Conservation (phyloP, 2,113 vertebrate genomes). For the Balaeniceps rex region DNA sequence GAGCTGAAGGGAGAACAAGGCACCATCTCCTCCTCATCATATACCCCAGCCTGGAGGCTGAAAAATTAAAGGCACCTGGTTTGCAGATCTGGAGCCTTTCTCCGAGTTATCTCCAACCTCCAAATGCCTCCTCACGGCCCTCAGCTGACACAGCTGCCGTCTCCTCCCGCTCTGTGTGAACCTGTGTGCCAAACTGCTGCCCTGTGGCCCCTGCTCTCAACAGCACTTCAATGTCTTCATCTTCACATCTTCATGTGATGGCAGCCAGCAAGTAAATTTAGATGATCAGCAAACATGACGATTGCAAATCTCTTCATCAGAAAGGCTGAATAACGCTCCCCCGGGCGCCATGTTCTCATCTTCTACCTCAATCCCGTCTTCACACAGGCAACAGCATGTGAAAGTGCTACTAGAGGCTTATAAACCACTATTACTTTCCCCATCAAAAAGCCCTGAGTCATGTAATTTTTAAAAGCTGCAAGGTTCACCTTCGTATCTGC, state of each 20-base stretch:
- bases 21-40: too few species aligned
- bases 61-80: neutral
- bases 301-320: neutral
- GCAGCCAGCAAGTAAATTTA: neutral
- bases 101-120: neutral
- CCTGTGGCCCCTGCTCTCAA: neutral
- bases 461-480: neutral
- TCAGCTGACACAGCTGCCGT: neutral
- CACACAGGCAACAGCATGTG: neutral
- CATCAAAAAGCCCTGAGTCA: neutral
- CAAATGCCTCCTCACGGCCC: neutral
- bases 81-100: neutral
- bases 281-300: neutral
- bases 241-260: rapidly evolving
- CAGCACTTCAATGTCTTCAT: neutral
- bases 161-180: neutral
- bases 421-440: neutral
- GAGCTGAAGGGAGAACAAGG: neutral
- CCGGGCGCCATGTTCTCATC: neutral
- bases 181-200: neutral
- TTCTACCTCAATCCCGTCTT: neutral
- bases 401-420: neutral
- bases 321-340: neutral
- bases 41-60: neutral
- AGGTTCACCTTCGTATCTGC: neutral